These are phyloP conservation scores for Tetrax tetrax DNA, from an alignment of 2,113 vertebrate genomes.

Conservation along the genomic window DNA sequence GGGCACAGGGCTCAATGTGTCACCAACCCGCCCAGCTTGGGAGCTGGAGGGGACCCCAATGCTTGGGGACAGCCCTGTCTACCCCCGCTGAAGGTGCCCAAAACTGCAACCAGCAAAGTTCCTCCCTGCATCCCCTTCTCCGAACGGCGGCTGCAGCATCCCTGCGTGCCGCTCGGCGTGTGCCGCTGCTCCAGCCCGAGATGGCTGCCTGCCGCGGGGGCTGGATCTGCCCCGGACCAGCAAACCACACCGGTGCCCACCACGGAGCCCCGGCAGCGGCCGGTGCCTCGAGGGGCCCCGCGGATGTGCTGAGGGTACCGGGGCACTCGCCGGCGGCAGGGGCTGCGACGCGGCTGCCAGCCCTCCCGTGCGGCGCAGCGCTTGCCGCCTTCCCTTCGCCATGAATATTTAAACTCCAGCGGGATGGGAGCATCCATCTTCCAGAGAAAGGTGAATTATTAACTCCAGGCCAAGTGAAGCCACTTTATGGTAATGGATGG, in stretches of 20 bases:
- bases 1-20: neutral
- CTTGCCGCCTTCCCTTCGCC: neutral
- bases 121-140: neutral
- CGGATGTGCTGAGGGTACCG: accelerated
- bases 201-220: neutral
- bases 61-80: neutral
- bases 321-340: accelerated
- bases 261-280: accelerated
- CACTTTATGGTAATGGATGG: conserved; percentile 53
- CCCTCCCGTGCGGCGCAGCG: accelerated
- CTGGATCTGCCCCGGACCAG: neutral
- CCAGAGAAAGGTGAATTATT: conserved; percentile 59
- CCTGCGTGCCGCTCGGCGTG: neutral
- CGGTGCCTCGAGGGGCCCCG: accelerated
- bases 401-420: conserved; percentile 57
- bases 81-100: neutral
- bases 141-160: neutral
- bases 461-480: conserved; percentile 41
- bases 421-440: conserved; percentile 47
- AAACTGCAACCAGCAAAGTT: neutral
- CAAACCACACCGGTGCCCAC: accelerated
- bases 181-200: neutral
- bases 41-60: neutral
- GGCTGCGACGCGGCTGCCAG: neutral
- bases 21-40: neutral